These are phyloP conservation scores for Antedon bifida DNA, from an alignment of 35 echinoderm and acorn worm species.

Conservation along the genomic window DNA sequence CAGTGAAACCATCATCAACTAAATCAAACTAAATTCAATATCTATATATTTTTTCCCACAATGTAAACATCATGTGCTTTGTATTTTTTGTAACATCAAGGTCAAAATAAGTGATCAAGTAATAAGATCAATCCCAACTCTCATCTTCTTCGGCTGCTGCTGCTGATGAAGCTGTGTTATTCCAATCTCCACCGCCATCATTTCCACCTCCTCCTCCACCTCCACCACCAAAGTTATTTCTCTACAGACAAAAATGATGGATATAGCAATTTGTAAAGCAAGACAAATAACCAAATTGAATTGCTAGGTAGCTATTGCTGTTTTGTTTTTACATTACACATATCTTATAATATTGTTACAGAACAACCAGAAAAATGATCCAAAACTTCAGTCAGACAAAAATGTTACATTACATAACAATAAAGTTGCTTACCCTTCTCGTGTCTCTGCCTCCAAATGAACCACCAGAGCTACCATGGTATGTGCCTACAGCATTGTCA, in stretches of 20 bases:
- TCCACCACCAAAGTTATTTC: background rate
- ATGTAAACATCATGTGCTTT: background rate
- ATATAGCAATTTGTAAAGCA: background rate
- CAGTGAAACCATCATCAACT: background rate
- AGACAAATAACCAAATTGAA: background rate
- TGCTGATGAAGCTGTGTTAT: background rate
- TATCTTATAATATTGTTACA: background rate
- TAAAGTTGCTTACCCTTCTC: slow-evolving; percentile 34
- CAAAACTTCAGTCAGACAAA: background rate
- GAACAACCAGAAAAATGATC: background rate
- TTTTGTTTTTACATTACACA: background rate
- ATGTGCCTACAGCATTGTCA: slow-evolving; percentile 61
- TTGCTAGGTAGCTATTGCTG: too few relatives aligned
- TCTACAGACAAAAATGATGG: background rate
- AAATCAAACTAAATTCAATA: background rate
- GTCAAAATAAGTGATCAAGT: background rate
- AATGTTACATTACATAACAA: too few relatives aligned
- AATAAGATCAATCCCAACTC: background rate
- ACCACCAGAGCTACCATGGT: slow-evolving; percentile 68
- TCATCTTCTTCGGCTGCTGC: background rate
- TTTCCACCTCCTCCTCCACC: slow-evolving; percentile 26
- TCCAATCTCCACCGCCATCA: slow-evolving; percentile 2
- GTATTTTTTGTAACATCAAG: background rate
- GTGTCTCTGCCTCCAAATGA: slow-evolving; percentile 85
- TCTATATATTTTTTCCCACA: background rate